A percentile compares a stretch with the other conserved stretches of the same genome.
Evolutionary conservation across 1,140 invertebrate species (phyloP).

Genomic region (Lasaia peninsularis): DNA sequence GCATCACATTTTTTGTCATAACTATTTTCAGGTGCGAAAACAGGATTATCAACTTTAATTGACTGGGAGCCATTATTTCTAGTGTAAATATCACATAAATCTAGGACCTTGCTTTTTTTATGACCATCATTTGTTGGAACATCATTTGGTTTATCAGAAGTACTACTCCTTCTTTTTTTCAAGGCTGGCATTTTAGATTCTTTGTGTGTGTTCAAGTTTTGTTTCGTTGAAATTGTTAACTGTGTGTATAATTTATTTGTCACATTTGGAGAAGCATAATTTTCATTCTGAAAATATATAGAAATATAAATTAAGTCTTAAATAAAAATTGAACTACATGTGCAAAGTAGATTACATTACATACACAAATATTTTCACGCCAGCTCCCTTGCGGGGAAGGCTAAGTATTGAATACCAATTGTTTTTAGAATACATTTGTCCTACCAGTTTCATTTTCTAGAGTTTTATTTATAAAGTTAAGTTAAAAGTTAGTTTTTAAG

Average conservation of each 20-base stretch:
- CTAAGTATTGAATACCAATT: too few relatives aligned
- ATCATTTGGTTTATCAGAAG: slow-evolving; percentile 67
- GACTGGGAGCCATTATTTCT: slow-evolving; percentile 48
- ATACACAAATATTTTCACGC: too few relatives aligned
- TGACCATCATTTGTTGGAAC: slow-evolving; percentile 40
- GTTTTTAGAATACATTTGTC: too few relatives aligned
- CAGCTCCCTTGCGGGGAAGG: too few relatives aligned
- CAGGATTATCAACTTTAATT: slow-evolving; percentile 42
- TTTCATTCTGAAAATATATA: slow-evolving; percentile 59
- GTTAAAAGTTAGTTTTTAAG: too few relatives aligned
- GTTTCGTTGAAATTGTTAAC: slow-evolving; percentile 65
- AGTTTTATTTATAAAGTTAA: too few relatives aligned
- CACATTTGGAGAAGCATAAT: slow-evolving; percentile 51
- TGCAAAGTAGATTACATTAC: too few relatives aligned
- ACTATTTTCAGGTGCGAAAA: slow-evolving; percentile 48
- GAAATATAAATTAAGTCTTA: not conserved
- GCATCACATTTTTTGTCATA: slow-evolving; percentile 52
- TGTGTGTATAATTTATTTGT: slow-evolving; percentile 68
- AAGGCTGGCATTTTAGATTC: slow-evolving; percentile 56
- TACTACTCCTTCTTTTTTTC: slow-evolving; percentile 65
- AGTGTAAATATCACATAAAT: slow-evolving; percentile 60
- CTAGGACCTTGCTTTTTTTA: slow-evolving; percentile 57
- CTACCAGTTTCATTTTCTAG: too few relatives aligned
- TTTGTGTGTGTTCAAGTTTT: slow-evolving; percentile 47
- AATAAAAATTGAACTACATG: too few relatives aligned